Evolutionary conservation across 23 tunicate genomes (phyloP).

Genomic region (Pegea sp.): DNA sequence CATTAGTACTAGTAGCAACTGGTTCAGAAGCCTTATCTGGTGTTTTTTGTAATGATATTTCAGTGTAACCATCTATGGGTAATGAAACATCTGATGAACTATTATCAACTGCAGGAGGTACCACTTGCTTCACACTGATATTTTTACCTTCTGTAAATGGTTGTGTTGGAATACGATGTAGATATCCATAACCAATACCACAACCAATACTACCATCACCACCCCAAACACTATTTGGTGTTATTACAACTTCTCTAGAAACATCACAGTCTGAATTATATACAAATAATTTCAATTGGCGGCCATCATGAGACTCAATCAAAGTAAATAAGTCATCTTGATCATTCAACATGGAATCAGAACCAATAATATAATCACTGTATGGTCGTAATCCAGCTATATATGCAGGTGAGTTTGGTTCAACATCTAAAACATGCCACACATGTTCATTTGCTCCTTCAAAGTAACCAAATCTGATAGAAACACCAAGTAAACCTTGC

Average conservation of each 20-base stretch:
- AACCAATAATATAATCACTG: constrained; percentile 89
- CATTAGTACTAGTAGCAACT: constrained; percentile 38
- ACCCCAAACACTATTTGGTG: constrained; percentile 99
- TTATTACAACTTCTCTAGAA: constrained; percentile 82
- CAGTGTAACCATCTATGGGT: background rate
- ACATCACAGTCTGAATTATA: constrained; percentile 94
- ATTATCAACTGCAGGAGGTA: constrained; percentile 2
- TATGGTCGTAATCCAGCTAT: constrained; percentile 79
- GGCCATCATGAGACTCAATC: constrained; percentile 93
- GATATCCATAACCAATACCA: constrained; percentile 96
- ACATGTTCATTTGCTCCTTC: constrained; percentile 99
- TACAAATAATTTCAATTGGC: constrained; percentile 89
- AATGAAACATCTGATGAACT: constrained; percentile 8
- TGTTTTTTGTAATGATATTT: background rate
- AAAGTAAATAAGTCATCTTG: constrained; percentile 92
- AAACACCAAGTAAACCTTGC: constrained; percentile 91
- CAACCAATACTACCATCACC: constrained; percentile 93
- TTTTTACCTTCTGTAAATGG: constrained; percentile 34
- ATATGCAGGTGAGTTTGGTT: constrained; percentile 91
- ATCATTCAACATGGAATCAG: constrained; percentile 87
- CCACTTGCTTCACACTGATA: constrained; percentile 5
- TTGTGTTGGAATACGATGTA: constrained; percentile 74
- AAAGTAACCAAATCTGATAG: constrained; percentile 90
- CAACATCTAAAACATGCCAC: constrained; percentile 99
- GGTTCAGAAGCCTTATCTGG: constrained; percentile 11